phyloP scores from a whole-genome alignment of 1,140 invertebrate species.

The Spodoptera frugiperda region DNA sequence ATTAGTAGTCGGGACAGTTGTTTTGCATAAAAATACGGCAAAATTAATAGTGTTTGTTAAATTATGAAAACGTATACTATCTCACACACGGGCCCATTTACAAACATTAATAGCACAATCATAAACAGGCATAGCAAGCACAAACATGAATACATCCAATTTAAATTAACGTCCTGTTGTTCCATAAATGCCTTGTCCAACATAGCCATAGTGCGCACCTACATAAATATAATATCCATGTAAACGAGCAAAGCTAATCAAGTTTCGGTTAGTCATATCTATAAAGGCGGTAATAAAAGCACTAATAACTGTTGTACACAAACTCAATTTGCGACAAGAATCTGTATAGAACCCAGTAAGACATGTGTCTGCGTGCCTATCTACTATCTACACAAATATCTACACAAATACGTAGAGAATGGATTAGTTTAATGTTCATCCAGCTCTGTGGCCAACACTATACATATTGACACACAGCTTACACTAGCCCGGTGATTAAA shows the following conservation, averaged over 20 bases:
- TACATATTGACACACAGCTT: slow-evolving; percentile 34
- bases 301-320: neutral
- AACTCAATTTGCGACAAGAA: slow-evolving; percentile 19
- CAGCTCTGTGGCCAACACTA: neutral
- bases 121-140: too few relatives aligned
- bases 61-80: too few relatives aligned
- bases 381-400: slow-evolving; percentile 8
- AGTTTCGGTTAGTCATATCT: neutral
- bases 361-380: neutral
- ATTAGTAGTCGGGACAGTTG: too few relatives aligned
- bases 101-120: too few relatives aligned
- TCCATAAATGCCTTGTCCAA: too few relatives aligned
- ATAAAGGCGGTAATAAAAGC: slow-evolving; percentile 13
- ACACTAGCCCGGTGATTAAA: slow-evolving; percentile 39
- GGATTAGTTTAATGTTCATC: slow-evolving; percentile 39
- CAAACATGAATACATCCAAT: too few relatives aligned
- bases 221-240: neutral
- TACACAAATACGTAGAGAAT: neutral
- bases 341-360: slow-evolving; percentile 2
- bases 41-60: too few relatives aligned
- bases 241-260: slow-evolving; percentile 3
- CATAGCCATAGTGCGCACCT: too few relatives aligned
- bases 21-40: too few relatives aligned
- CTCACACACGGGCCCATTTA: too few relatives aligned
- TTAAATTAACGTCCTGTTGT: too few relatives aligned